Evolutionary conservation across 2,113 vertebrate genomes (phyloP).

Genomic region (Guaruba guarouba): DNA sequence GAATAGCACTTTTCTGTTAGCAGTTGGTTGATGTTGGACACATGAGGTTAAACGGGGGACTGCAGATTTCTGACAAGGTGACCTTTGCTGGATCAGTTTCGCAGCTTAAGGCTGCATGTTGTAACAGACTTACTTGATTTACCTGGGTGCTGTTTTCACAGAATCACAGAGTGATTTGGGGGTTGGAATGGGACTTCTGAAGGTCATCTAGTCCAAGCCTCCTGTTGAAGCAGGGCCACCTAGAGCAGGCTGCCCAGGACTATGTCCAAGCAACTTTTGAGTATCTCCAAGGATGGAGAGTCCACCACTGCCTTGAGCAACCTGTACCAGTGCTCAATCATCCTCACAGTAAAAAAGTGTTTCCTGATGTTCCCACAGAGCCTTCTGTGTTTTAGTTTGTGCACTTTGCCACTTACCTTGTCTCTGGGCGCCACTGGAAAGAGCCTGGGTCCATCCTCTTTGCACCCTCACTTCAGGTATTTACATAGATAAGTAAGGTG

Average conservation of each 20-base stretch:
- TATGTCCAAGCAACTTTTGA: background rate
- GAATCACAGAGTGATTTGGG: background rate
- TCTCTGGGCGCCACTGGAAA: background rate
- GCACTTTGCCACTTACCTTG: background rate
- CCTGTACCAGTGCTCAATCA: background rate
- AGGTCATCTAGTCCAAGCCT: background rate
- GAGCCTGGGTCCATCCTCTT: background rate
- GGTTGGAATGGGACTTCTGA: background rate
- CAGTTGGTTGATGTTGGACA: background rate
- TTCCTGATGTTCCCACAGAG: background rate
- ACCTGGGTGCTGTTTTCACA: background rate
- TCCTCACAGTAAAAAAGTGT: background rate
- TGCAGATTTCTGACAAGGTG: background rate
- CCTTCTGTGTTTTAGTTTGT: background rate
- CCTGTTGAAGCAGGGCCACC: background rate
- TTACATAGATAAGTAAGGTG: background rate
- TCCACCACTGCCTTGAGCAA: background rate
- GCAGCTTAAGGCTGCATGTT: background rate
- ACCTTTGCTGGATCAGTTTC: background rate
- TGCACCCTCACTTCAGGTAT: background rate
- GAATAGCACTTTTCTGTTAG: background rate
- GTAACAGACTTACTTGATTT: background rate
- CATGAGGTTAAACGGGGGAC: background rate
- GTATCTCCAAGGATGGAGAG: background rate
- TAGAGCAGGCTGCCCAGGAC: background rate